These are phyloP conservation scores for Bathynomus jamesi DNA, from an alignment of 1,140 invertebrate species.

Conservation along the genomic window DNA sequence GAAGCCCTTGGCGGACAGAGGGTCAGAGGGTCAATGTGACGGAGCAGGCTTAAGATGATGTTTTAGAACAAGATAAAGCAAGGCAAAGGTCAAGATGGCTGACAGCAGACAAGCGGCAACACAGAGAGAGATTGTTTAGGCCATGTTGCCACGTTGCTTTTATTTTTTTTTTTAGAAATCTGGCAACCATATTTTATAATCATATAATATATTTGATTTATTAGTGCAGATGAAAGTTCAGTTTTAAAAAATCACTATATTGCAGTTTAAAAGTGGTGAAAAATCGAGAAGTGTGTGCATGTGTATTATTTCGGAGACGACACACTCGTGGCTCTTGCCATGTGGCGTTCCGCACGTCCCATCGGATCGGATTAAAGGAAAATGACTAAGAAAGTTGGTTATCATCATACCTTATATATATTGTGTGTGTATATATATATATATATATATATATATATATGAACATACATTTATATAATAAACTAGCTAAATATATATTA, in stretches of 20 bases:
- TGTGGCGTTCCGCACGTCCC: not conserved
- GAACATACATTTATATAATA: constrained; percentile 5
- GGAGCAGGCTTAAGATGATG: not conserved
- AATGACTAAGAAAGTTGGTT: not conserved
- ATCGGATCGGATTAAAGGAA: not conserved
- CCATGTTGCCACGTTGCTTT: constrained; percentile 19
- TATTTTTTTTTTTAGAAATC: constrained; percentile 16
- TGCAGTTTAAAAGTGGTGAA: not conserved
- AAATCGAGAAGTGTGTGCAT: not conserved
- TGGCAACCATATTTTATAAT: constrained; percentile 9
- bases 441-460: constrained; percentile 9
- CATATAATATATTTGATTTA: not conserved
- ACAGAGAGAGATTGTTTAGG: constrained; percentile 3
- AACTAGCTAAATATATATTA: not conserved
- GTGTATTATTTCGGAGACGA: not conserved
- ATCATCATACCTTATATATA: constrained; percentile 1
- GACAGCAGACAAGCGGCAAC: not conserved
- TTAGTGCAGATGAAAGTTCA: not conserved
- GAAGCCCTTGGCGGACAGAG: not conserved
- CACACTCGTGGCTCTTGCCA: not conserved
- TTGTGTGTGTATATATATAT: constrained; percentile 5
- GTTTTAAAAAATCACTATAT: not conserved
- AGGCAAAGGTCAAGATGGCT: not conserved
- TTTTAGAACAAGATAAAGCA: constrained; percentile 1
- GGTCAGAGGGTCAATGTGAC: not conserved